These are phyloP conservation scores for Stichopus chloronotus DNA, from an alignment of 35 echinoderm and acorn worm species.

Conservation along the genomic window DNA sequence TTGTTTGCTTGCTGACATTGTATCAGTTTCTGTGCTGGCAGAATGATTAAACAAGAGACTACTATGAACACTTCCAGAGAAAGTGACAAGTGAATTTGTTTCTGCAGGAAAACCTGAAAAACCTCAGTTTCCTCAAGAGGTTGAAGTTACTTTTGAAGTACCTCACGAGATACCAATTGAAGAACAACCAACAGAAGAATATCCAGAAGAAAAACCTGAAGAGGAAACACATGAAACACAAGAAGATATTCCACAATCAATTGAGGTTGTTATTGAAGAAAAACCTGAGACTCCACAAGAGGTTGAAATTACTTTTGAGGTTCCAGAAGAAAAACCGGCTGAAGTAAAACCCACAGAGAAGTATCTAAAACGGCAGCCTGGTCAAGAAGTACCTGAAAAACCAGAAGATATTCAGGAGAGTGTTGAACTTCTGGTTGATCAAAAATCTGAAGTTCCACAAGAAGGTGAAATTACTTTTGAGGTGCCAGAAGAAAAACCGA, in stretches of 20 bases:
- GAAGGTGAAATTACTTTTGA: not conserved
- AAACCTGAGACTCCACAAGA: constrained; percentile 15
- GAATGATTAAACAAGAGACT: too few relatives aligned
- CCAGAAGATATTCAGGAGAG: not conserved
- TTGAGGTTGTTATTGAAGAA: not conserved
- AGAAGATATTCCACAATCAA: not conserved
- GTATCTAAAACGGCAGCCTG: not conserved
- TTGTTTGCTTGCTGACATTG: not conserved
- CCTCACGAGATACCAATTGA: constrained; percentile 56
- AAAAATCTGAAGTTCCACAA: too few relatives aligned
- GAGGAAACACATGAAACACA: not conserved
- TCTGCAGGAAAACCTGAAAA: too few relatives aligned
- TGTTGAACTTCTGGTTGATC: too few relatives aligned
- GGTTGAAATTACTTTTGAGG: constrained; percentile 39
- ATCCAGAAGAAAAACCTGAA: not conserved
- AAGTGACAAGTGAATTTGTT: too few relatives aligned
- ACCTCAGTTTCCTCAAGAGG: too few relatives aligned
- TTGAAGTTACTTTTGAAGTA: too few relatives aligned
- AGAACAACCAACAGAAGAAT: constrained; percentile 1
- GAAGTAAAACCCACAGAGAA: not conserved
- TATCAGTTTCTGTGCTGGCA: not conserved
- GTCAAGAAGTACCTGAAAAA: constrained; percentile 1
- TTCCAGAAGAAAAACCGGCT: constrained; percentile 34
- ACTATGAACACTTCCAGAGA: too few relatives aligned
- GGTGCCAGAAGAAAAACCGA: too few relatives aligned